Evolutionary conservation across 2,888 invertebrate genomes (phyloP).

Genomic region (Microplitis manilae): DNA sequence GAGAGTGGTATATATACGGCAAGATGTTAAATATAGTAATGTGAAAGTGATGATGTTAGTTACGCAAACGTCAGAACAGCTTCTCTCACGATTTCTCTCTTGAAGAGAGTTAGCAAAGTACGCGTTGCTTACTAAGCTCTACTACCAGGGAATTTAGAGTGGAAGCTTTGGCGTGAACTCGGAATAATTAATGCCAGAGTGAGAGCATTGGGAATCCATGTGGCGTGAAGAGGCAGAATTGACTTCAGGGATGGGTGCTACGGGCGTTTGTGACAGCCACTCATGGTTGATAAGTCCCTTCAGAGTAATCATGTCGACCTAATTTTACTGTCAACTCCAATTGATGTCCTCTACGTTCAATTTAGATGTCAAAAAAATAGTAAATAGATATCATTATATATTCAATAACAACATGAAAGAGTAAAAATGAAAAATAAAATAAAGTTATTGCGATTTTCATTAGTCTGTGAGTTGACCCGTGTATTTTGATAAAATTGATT

Average conservation of each 20-base stretch:
- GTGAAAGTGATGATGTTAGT: constrained; percentile 35
- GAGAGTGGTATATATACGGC: constrained; percentile 1
- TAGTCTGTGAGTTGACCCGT: not conserved
- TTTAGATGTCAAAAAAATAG: not conserved
- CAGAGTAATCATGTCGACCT: constrained; percentile 30
- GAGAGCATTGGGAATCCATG: constrained; percentile 27
- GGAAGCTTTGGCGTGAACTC: constrained; percentile 34
- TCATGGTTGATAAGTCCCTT: constrained; percentile 27
- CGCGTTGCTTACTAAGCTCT: constrained; percentile 33
- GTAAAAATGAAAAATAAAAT: not conserved
- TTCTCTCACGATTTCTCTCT: constrained; percentile 12
- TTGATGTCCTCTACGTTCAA: not conserved
- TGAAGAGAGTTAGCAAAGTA: constrained; percentile 9
- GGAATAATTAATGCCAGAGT: constrained; percentile 36
- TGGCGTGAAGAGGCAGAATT: constrained; percentile 28
- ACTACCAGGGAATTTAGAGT: constrained; percentile 30
- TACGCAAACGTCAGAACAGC: constrained; percentile 29
- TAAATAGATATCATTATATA: not conserved
- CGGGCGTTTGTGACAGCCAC: constrained; percentile 26
- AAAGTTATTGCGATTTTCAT: constrained; percentile 7
- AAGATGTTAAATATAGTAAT: constrained; percentile 29
- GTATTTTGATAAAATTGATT: not conserved
- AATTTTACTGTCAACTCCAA: constrained; percentile 18
- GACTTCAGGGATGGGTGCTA: constrained; percentile 29
- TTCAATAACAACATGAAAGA: not conserved